Percentiles rank a stretch among this genome's conserved stretches.
Conservation (phyloP, 2,797 vertebrate genomes). For the Octomys mimax region DNA sequence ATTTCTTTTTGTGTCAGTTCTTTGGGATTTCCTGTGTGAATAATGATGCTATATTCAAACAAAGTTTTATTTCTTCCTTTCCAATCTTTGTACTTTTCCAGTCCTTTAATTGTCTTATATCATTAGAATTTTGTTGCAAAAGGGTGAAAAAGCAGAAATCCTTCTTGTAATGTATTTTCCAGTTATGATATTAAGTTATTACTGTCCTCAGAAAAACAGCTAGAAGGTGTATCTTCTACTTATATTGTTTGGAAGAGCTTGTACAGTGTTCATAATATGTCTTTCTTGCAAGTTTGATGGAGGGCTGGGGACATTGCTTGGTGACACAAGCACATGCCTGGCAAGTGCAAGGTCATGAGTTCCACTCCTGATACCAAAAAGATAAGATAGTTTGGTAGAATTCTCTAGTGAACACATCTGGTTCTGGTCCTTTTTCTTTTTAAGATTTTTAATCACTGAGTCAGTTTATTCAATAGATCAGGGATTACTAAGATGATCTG, state of each 20-base stretch:
- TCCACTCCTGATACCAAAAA: too few species aligned
- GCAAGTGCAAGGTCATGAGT: too few species aligned
- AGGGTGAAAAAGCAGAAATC: background rate
- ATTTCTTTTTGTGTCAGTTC: background rate
- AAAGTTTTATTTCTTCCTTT: conserved; percentile 27
- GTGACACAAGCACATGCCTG: too few species aligned
- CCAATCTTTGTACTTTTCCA: background rate
- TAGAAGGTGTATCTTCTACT: background rate
- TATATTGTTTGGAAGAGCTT: background rate
- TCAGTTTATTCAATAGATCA: background rate
- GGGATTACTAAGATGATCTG: background rate
- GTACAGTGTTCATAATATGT: background rate
- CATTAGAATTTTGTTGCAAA: background rate
- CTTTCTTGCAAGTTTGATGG: background rate
- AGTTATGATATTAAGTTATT: background rate
- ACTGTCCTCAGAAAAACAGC: background rate
- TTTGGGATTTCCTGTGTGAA: background rate
- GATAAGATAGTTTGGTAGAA: background rate
- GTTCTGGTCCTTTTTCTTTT: background rate
- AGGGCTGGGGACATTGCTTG: background rate
- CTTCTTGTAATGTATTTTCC: background rate
- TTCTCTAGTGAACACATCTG: background rate
- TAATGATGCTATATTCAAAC: background rate
- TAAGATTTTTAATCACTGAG: background rate
- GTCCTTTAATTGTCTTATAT: background rate